Evolutionary conservation across 2,797 vertebrate species (phyloP).

Genomic region (Spinus olivaceus): DNA sequence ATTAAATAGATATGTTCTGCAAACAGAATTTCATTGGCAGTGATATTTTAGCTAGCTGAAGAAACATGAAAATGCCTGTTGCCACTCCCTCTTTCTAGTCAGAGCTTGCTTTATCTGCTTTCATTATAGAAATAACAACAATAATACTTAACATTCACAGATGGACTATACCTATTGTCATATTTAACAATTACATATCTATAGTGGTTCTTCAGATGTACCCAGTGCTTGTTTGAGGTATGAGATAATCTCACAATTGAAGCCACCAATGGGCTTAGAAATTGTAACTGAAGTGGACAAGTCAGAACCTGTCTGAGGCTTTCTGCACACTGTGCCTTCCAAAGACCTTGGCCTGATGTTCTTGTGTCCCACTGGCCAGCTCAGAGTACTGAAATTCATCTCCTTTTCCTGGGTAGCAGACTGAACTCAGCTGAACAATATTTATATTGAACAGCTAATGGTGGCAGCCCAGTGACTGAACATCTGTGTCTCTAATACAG

Average conservation of each 20-base stretch:
- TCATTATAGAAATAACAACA: background rate
- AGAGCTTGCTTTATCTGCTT: background rate
- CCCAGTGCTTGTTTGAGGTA: background rate
- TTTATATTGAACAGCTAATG: background rate
- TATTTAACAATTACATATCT: background rate
- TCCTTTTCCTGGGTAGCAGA: background rate
- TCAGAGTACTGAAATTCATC: background rate
- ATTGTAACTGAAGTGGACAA: background rate
- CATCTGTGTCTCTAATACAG: background rate
- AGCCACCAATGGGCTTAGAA: background rate
- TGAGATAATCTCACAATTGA: background rate
- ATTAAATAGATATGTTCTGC: slow-evolving; percentile 2
- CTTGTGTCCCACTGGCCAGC: background rate
- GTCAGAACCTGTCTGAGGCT: background rate
- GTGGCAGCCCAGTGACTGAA: background rate
- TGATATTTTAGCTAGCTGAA: background rate
- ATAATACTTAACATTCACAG: background rate
- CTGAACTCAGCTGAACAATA: background rate
- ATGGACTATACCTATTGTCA: background rate
- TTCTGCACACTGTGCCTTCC: background rate
- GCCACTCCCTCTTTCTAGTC: background rate
- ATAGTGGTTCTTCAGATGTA: background rate
- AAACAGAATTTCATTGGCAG: background rate
- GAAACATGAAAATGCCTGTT: background rate
- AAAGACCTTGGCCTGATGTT: background rate